A percentile compares a stretch with the other conserved stretches of the same genome.
These are phyloP conservation scores for Agrotis clavis DNA, from an alignment of 2,888 invertebrate species.

Conservation along the genomic window DNA sequence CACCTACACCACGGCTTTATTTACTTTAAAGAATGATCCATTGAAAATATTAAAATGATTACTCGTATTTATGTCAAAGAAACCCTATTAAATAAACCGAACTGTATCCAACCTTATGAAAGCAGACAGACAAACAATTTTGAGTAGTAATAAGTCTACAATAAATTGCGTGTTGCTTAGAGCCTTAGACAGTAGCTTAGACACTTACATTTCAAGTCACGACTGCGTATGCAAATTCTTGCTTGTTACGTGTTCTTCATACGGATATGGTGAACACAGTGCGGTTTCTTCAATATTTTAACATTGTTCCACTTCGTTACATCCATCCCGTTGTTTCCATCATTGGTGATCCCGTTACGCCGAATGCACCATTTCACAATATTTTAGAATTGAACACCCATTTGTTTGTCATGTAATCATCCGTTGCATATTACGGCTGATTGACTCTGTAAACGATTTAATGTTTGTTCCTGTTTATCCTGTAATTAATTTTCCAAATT, in stretches of 20 bases:
- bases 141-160: slow-evolving; percentile 8
- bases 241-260: slow-evolving; percentile 77
- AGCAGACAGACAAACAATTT: not conserved
- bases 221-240: slow-evolving; percentile 79
- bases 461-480: not conserved
- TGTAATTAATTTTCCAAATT: not conserved
- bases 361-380: slow-evolving; percentile 48
- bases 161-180: slow-evolving; percentile 33
- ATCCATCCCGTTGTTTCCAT: slow-evolving; percentile 66
- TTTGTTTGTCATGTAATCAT: slow-evolving; percentile 26
- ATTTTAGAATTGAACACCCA: slow-evolving; percentile 34
- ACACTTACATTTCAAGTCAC: slow-evolving; percentile 77
- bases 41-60: not conserved
- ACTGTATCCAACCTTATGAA: not conserved
- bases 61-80: not conserved
- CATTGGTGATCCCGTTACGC: slow-evolving; percentile 58
- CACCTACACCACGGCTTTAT: not conserved
- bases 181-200: slow-evolving; percentile 59
- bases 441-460: not conserved
- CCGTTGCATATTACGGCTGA: slow-evolving; percentile 3
- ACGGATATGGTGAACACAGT: slow-evolving; percentile 67
- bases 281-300: slow-evolving; percentile 63
- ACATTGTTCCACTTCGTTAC: slow-evolving; percentile 67
- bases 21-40: not conserved
- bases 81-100: not conserved